These are phyloP conservation scores for Grapholita molesta DNA, from an alignment of 1,140 invertebrate species.

Conservation along the genomic window DNA sequence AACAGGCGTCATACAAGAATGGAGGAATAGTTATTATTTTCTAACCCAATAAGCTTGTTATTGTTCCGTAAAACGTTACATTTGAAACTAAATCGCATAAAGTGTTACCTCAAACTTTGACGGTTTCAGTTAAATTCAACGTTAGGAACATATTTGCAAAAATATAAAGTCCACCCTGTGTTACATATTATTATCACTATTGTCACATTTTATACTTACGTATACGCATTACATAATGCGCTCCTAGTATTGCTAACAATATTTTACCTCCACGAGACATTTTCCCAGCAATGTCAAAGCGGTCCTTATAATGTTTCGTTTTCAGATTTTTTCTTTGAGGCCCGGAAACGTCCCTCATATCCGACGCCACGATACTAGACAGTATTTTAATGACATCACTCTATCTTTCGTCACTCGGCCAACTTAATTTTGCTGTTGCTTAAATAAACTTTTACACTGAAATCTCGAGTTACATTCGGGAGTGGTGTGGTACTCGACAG, in stretches of 20 bases:
- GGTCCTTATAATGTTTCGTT: neutral
- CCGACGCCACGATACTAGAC: neutral
- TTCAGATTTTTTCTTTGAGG: neutral
- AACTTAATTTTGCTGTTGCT: neutral
- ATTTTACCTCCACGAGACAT: neutral
- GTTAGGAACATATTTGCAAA: too few relatives aligned
- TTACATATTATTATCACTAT: too few relatives aligned
- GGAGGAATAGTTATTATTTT: too few relatives aligned
- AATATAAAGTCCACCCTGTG: too few relatives aligned
- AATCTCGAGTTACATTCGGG: neutral
- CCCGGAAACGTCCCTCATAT: neutral
- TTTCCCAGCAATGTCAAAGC: neutral
- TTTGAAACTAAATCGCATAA: too few relatives aligned
- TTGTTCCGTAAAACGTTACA: too few relatives aligned
- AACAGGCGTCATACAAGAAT: too few relatives aligned
- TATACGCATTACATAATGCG: neutral
- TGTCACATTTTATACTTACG: neutral
- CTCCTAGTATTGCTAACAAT: neutral
- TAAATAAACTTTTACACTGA: neutral
- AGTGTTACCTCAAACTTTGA: too few relatives aligned
- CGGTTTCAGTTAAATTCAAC: too few relatives aligned
- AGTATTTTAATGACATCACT: neutral
- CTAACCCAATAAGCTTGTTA: too few relatives aligned
- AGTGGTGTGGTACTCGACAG: neutral
- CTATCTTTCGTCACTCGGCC: neutral